Percentiles rank a stretch among this genome's conserved stretches.
Conservation (phyloP, 2,113 vertebrate genomes). For the Microtus pennsylvanicus region DNA sequence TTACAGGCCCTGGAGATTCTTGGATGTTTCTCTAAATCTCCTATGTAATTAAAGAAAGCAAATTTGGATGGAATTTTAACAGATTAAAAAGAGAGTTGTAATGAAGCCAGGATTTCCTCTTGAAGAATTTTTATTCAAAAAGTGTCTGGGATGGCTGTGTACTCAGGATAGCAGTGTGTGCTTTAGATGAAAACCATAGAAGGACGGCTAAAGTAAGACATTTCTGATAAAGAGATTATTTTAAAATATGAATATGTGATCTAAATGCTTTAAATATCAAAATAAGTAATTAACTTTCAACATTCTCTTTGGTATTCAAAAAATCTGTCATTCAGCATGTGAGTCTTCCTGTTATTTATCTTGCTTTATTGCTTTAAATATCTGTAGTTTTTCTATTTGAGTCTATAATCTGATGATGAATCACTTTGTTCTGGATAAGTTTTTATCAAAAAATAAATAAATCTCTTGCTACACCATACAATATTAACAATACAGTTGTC, state of each 20-base stretch:
- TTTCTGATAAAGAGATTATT: slow-evolving; percentile 31
- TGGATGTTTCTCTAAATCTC: slow-evolving; percentile 77
- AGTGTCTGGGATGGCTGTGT: slow-evolving; percentile 63
- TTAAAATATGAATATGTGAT: background rate
- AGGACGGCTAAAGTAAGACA: background rate
- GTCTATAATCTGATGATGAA: background rate
- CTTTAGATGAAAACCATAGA: slow-evolving; percentile 53
- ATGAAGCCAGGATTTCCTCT: slow-evolving; percentile 71
- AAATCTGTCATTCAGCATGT: background rate
- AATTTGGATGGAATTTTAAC: slow-evolving; percentile 74
- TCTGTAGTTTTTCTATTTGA: slow-evolving; percentile 14
- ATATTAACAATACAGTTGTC: background rate
- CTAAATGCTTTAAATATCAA: slow-evolving; percentile 30
- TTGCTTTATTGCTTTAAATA: slow-evolving; percentile 19
- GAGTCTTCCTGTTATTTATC: slow-evolving; percentile 15
- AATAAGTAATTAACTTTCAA: slow-evolving; percentile 34
- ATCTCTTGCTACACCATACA: background rate
- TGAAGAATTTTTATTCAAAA: slow-evolving; percentile 71
- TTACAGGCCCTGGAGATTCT: slow-evolving; percentile 73
- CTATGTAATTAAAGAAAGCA: slow-evolving; percentile 75
- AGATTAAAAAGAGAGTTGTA: slow-evolving; percentile 75
- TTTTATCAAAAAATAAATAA: background rate
- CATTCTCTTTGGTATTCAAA: background rate
- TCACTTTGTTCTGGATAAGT: background rate
- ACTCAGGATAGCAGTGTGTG: slow-evolving; percentile 44